These are phyloP conservation scores for Aldrovandia affinis DNA, from an alignment of 2,797 vertebrate genomes.

Conservation along the genomic window DNA sequence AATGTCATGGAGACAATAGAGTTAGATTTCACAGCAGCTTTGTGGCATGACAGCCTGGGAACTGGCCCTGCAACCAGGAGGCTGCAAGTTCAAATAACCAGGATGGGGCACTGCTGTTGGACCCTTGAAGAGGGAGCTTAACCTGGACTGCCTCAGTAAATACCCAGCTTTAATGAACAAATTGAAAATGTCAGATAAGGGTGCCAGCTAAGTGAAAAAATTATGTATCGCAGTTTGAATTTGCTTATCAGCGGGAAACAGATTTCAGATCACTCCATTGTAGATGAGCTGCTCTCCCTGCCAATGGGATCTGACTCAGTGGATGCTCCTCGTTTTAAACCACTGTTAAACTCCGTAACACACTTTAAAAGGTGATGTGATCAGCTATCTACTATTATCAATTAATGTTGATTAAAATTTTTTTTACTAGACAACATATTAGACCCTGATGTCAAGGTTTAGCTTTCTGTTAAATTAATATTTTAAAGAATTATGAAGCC, in stretches of 20 bases:
- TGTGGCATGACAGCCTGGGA: background rate
- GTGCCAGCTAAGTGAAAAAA: background rate
- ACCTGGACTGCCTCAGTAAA: background rate
- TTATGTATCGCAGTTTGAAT: background rate
- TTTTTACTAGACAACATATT: background rate
- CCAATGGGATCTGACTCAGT: background rate
- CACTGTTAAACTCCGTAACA: background rate
- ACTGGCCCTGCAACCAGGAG: background rate
- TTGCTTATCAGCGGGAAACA: conserved; percentile 3
- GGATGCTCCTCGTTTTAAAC: background rate
- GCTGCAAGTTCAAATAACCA: background rate
- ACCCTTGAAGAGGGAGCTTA: background rate
- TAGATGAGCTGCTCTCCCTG: background rate
- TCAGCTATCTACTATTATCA: background rate
- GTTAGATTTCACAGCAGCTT: background rate
- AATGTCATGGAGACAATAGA: background rate
- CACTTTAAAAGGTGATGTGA: background rate
- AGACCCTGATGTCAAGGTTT: background rate
- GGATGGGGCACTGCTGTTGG: background rate
- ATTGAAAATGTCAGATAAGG: background rate
- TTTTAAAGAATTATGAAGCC: too few relatives aligned
- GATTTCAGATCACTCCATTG: background rate
- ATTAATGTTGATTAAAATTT: background rate
- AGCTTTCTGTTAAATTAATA: too few relatives aligned
- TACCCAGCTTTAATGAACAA: background rate